These are phyloP conservation scores for Acanthis flammea DNA, from an alignment of 2,797 vertebrate genomes.

Conservation along the genomic window DNA sequence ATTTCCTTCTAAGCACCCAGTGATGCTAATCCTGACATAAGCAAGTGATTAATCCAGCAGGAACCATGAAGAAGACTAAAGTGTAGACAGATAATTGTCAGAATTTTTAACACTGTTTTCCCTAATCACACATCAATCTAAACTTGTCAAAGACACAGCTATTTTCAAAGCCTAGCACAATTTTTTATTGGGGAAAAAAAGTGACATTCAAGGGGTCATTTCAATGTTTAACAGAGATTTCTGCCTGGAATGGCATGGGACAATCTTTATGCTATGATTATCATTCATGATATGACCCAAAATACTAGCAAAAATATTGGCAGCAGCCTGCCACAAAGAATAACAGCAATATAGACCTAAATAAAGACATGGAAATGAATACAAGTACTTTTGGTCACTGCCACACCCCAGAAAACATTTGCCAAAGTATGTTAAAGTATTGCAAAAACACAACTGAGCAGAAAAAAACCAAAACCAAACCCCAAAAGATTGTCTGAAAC, in stretches of 20 bases:
- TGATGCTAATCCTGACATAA: not conserved
- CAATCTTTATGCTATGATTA: not conserved
- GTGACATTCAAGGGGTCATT: not conserved
- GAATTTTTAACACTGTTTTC: not conserved
- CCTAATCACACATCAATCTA: not conserved
- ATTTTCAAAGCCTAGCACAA: not conserved
- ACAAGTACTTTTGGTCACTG: not conserved
- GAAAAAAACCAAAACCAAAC: not conserved
- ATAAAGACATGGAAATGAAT: not conserved
- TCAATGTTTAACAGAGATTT: not conserved
- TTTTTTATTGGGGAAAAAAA: not conserved
- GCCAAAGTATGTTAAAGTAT: not conserved
- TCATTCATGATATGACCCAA: not conserved
- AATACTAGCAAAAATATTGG: not conserved
- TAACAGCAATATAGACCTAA: not conserved
- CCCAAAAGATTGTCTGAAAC: not conserved
- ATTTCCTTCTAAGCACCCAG: not conserved
- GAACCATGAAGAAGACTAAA: not conserved
- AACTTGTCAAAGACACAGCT: not conserved
- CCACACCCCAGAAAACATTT: not conserved
- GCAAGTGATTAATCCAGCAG: not conserved
- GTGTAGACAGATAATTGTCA: not conserved
- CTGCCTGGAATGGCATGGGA: not conserved
- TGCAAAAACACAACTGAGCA: not conserved
- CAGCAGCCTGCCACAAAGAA: not conserved